A percentile compares a stretch with the other conserved stretches of the same genome.
Evolutionary conservation across 2,113 vertebrate species (phyloP).

Genomic region (Lasiurus borealis): DNA sequence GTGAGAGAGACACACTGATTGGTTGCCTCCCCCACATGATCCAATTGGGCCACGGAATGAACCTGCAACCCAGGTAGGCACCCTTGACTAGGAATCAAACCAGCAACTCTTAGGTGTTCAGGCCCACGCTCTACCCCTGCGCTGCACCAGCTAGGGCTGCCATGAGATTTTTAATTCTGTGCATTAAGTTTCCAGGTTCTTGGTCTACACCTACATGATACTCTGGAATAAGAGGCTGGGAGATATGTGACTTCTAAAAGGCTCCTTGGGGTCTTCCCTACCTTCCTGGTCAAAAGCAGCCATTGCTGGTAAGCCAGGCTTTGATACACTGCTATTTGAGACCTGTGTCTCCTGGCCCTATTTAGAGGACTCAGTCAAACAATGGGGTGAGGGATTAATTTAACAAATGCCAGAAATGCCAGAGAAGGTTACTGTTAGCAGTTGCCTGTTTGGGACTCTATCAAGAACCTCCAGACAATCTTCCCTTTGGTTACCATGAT

Average conservation of each 20-base stretch:
- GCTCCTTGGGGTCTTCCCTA: neutral
- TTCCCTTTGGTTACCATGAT: neutral
- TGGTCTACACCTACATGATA: neutral
- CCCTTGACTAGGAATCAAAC: too few relatives aligned
- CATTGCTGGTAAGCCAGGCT: neutral
- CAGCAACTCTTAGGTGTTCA: too few relatives aligned
- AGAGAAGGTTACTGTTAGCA: neutral
- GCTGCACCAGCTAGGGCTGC: neutral
- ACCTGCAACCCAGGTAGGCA: too few relatives aligned
- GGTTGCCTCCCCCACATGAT: too few relatives aligned
- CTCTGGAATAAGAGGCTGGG: neutral
- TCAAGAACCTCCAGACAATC: neutral
- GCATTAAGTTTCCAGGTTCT: neutral
- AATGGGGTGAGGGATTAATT: neutral
- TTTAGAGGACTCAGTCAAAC: neutral
- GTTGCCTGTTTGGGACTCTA: neutral
- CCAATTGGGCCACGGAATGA: too few relatives aligned
- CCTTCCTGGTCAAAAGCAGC: neutral
- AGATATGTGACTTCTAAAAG: neutral
- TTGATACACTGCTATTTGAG: neutral
- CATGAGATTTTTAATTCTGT: neutral
- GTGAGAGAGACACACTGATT: too few relatives aligned
- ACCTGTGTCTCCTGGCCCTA: neutral
- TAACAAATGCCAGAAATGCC: neutral
- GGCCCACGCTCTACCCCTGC: neutral